Percentiles rank a stretch among this genome's conserved stretches.
These are phyloP conservation scores for Tadarida brasiliensis DNA, from an alignment of 2,797 vertebrate genomes.

Conservation along the genomic window DNA sequence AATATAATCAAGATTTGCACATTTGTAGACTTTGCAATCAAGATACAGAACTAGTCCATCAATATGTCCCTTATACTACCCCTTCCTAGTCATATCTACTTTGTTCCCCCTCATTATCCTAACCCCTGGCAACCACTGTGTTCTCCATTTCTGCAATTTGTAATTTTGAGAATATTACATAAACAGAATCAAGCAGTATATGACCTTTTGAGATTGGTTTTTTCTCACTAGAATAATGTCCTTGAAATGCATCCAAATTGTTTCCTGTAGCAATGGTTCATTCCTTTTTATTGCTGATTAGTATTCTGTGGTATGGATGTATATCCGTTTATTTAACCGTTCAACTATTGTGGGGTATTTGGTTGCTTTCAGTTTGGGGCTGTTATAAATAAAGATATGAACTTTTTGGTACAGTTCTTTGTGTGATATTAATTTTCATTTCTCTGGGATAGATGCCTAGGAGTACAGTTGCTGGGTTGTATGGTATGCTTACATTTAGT, in stretches of 20 bases:
- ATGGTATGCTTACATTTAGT: conserved; percentile 12
- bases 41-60: not conserved
- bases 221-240: conserved; percentile 33
- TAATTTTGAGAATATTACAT: conserved; percentile 29
- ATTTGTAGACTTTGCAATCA: not conserved
- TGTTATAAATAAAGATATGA: conserved; percentile 39
- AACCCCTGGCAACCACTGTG: not conserved
- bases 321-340: conserved; percentile 9
- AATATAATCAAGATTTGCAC: not conserved
- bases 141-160: conserved; percentile 29
- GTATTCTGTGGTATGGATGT: not conserved
- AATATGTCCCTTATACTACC: not conserved
- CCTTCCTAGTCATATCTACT: not conserved
- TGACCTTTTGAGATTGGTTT: conserved; percentile 17
- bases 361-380: conserved; percentile 30
- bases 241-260: conserved; percentile 21
- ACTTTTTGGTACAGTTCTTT: not conserved
- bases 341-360: not conserved
- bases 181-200: conserved; percentile 2
- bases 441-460: conserved; percentile 8
- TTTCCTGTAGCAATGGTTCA: not conserved
- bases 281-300: conserved; percentile 22
- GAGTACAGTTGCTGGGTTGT: not conserved
- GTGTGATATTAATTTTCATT: conserved; percentile 40
- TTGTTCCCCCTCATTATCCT: not conserved